phyloP scores from a whole-genome alignment of 2,113 vertebrate genomes.

The Lota lota region DNA sequence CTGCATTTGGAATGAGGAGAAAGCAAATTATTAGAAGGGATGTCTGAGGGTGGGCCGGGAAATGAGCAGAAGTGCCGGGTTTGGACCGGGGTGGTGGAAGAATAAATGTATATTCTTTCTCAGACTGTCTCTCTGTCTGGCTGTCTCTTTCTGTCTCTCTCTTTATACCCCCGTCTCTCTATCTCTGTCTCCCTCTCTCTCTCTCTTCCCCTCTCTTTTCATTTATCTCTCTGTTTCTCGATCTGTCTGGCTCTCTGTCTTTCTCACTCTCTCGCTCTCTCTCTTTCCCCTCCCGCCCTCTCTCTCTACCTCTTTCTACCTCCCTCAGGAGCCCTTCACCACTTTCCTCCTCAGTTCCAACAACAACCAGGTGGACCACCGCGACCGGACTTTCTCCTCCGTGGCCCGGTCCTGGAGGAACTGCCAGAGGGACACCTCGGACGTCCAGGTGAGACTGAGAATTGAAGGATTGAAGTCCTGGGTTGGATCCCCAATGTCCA shows the following conservation, averaged over 20 bases:
- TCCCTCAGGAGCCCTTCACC: conserved; percentile 90
- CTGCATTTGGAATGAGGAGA: conserved; percentile 10
- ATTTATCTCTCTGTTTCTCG: no score
- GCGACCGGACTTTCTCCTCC: conserved; percentile 89
- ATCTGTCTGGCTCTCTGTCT: no score
- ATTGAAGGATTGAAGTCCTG: no score
- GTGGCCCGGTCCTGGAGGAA: conserved; percentile 91
- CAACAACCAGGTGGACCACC: conserved; percentile 91
- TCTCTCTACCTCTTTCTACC: conserved; percentile 18
- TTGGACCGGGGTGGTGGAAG: not conserved
- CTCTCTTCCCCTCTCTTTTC: no score
- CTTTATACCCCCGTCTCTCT: not conserved
- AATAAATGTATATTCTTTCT: no score
- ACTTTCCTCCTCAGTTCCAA: conserved; percentile 92
- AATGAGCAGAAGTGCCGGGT: not conserved
- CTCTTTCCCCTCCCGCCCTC: not conserved
- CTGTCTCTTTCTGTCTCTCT: not conserved
- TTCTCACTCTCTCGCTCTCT: no score
- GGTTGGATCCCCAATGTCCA: no score
- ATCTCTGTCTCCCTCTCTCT: not conserved
- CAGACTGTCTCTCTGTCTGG: no score
- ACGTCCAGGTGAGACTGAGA: conserved; percentile 84
- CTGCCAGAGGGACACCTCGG: conserved; percentile 93
- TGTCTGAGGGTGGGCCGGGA: not conserved
- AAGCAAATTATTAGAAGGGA: not conserved